Evolutionary conservation across 1,140 invertebrate species (phyloP).

Genomic region (Holcopasites calliopsidis): DNA sequence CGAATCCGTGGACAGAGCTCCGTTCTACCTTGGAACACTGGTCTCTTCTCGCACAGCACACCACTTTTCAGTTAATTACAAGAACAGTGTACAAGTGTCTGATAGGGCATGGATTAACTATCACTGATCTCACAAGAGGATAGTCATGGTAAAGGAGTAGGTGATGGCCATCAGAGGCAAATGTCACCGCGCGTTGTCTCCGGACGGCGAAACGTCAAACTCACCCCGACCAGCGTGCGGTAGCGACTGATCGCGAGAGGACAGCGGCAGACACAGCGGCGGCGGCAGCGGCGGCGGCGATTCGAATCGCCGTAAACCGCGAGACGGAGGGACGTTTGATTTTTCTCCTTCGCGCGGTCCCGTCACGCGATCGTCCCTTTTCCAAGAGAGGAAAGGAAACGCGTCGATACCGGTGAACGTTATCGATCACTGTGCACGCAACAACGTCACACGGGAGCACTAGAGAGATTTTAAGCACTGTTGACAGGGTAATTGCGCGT

Average conservation of each 20-base stretch:
- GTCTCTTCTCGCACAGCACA: conserved; percentile 9
- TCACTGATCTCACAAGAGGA: background rate
- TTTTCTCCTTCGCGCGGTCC: conserved; percentile 34
- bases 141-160: conserved; percentile 9
- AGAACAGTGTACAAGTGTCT: background rate
- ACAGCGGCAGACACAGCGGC: background rate
- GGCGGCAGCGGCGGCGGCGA: conserved; percentile 29
- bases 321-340: background rate
- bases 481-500: conserved; percentile 73
- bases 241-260: conserved; percentile 27
- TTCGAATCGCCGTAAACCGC: conserved; percentile 31
- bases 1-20: conserved; percentile 10
- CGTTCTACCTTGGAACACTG: background rate
- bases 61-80: background rate
- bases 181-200: conserved; percentile 13
- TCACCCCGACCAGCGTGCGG: conserved; percentile 10
- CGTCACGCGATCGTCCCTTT: background rate
- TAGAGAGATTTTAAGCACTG: conserved; percentile 63
- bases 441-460: conserved; percentile 40
- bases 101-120: conserved; percentile 27
- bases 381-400: background rate
- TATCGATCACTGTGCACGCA: conserved; percentile 47
- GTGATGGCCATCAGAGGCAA: background rate
- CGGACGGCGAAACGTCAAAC: conserved; percentile 33
- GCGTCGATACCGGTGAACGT: conserved; percentile 8